Evolutionary conservation across 2,888 invertebrate species (phyloP).

Genomic region (Dione vanillae): DNA sequence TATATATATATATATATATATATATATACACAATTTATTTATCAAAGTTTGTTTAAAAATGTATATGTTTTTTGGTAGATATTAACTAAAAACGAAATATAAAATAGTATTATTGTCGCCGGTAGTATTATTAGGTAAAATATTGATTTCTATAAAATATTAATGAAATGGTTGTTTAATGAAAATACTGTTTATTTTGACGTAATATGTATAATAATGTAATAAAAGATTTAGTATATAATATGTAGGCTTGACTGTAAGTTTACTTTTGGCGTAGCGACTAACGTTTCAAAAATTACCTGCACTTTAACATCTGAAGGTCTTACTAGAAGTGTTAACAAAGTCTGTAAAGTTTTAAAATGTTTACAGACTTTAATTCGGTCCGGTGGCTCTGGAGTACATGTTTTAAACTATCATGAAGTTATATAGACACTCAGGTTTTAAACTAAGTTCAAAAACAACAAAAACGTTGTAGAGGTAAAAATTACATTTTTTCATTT

Average conservation of each 20-base stretch:
- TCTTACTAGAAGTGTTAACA: constrained; percentile 6
- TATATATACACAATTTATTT: no score
- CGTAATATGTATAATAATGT: no score
- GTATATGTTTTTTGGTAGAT: no score
- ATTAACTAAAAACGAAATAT: no score
- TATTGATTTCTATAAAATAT: no score
- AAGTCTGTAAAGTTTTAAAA: constrained; percentile 19
- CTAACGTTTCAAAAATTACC: constrained; percentile 8
- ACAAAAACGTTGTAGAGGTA: not conserved
- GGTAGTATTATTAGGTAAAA: no score
- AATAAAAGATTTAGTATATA: not conserved
- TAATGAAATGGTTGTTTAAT: no score
- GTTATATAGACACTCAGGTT: not conserved
- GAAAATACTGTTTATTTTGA: no score
- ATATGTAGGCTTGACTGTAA: not conserved
- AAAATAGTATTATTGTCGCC: no score
- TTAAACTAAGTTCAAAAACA: not conserved
- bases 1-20: no score
- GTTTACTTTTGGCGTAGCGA: not conserved
- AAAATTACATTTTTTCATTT: no score
- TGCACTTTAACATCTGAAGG: constrained; percentile 11
- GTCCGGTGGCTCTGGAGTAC: constrained; percentile 13
- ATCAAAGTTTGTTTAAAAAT: no score
- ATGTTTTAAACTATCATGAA: constrained; percentile 19
- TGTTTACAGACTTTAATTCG: constrained; percentile 22